These are phyloP conservation scores for Halcyon chelicuti DNA, from an alignment of 2,797 vertebrate species.

Conservation along the genomic window DNA sequence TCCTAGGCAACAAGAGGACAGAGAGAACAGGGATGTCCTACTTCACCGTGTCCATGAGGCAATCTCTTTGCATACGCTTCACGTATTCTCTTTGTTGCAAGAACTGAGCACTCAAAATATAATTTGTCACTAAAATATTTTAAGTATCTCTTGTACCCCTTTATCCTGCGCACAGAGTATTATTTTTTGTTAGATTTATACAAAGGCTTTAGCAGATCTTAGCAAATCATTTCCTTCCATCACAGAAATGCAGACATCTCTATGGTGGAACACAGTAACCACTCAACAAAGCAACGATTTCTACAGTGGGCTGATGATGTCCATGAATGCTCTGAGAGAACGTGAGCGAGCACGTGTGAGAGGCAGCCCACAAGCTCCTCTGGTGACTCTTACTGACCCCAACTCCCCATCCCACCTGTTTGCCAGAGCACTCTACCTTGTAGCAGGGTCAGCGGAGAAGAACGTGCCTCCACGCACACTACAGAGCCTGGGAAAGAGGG, in stretches of 20 bases:
- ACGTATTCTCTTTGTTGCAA: background rate
- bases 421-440: background rate
- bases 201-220: background rate
- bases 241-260: background rate
- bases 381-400: background rate
- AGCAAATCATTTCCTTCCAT: background rate
- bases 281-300: background rate
- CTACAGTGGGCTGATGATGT: background rate
- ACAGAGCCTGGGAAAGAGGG: slow-evolving; percentile 22
- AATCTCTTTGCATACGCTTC: background rate
- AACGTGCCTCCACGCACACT: background rate
- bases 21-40: background rate
- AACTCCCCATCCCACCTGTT: background rate
- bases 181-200: background rate
- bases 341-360: accelerated
- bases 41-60: background rate
- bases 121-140: background rate
- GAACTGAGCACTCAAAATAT: background rate
- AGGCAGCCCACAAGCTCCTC: background rate
- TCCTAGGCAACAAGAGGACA: background rate
- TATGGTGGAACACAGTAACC: background rate
- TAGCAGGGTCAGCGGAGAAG: background rate
- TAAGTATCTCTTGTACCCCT: background rate
- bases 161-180: background rate
- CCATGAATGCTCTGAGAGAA: background rate